Evolutionary conservation across 2,888 invertebrate genomes (phyloP), one percentile per base, ranked within the genome.

Genomic region (Hirtodrosophila histrioides): DNA sequence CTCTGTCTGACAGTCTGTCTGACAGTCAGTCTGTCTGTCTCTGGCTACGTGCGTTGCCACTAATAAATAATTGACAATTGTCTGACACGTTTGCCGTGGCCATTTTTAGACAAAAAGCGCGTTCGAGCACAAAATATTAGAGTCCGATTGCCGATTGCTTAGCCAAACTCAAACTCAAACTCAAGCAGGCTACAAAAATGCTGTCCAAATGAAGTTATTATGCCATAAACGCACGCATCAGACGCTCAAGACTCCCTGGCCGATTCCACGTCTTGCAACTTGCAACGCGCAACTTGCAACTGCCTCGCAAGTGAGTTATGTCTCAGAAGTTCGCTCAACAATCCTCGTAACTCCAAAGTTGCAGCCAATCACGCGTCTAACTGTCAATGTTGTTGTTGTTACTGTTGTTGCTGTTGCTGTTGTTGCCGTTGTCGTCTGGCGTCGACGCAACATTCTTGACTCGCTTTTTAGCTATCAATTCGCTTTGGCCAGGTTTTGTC

Each of bases 151-250:
- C 48, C 48, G 60, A 73, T 49, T 65, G 71, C 69, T 49, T 57
- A 43, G 57, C 53, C 69, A 56, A 66, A 54, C 31, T 35, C 45
- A 56, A 66, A 54, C 31, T 35, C 45, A 46, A 11, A 41, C 33
- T 31, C 31, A 29, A 10, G 51, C 51, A 36, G 61, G 57, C 73
- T 43, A 69, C 85, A 78, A 81, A 75, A 80, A 86, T 67, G 85
- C 75, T 82, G 87, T 85, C 90, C 83, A 89, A 90, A 89, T 89
- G 89, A 89, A 89, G 89, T 89, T 89, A 89, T 89, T 89, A 89
- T 89, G 88, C 89, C 89, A 89, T 89, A 90, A 90, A 86, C 88
- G 89, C 88, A 90, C 89, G 89, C 89, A 89, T 88, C 87, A 87
- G 82, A 56, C 73, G 69, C 40, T 33, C 17, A 17, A 17, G 17